A percentile compares a stretch with the other conserved stretches of the same genome.
Conservation (phyloP, 2,113 vertebrate genomes). For the Silurus meridionalis region DNA sequence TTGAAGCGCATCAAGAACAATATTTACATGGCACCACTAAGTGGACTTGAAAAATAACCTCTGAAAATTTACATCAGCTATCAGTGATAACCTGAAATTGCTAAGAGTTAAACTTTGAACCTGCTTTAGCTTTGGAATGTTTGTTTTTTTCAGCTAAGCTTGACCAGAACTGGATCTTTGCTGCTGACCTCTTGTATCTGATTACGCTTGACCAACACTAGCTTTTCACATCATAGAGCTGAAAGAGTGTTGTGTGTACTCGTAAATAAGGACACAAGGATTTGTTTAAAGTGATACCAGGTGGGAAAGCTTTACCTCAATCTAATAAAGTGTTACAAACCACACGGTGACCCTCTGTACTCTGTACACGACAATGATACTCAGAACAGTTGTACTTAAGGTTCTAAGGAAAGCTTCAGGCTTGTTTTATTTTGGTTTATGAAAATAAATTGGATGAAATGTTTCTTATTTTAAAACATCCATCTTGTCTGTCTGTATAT, state of each 20-base stretch:
- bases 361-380: neutral
- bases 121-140: slow-evolving; percentile 1
- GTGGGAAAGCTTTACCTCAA: slow-evolving; percentile 2
- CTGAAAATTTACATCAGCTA: slow-evolving; percentile 20
- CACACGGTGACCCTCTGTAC: neutral
- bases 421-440: neutral
- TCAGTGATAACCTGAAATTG: slow-evolving; percentile 37
- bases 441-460: neutral
- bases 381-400: neutral
- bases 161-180: slow-evolving; percentile 17
- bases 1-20: slow-evolving; percentile 30
- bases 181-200: slow-evolving; percentile 29
- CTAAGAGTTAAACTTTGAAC: slow-evolving; percentile 18
- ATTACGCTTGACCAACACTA: slow-evolving; percentile 10
- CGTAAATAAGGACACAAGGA: slow-evolving; percentile 33
- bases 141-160: slow-evolving; percentile 21
- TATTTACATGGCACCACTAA: slow-evolving; percentile 55
- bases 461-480: neutral
- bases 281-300: slow-evolving; percentile 43
- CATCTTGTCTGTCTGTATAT: neutral
- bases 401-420: neutral
- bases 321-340: neutral
- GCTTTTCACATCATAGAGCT: slow-evolving; percentile 32
- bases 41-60: slow-evolving; percentile 20
- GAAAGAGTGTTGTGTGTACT: slow-evolving; percentile 6